phyloP scores from a whole-genome alignment of 1,140 invertebrate genomes.

The Lerema accius region DNA sequence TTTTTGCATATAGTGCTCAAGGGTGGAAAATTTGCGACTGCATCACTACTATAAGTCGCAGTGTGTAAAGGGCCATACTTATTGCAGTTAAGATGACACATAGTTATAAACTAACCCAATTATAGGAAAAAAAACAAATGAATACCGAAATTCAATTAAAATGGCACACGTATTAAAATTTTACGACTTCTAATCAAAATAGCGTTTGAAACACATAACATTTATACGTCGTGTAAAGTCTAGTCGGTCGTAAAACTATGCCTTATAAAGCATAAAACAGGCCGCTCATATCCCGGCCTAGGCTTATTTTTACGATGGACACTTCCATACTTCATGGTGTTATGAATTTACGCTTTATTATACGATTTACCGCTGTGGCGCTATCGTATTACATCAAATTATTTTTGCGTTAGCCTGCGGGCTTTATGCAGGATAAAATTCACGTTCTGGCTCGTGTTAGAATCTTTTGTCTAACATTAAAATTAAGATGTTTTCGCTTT shows the following conservation, averaged over 20 bases:
- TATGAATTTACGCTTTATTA: slow-evolving; percentile 44
- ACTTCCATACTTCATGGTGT: slow-evolving; percentile 38
- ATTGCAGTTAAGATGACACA: too few species aligned
- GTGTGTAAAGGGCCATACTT: too few species aligned
- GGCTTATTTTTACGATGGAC: slow-evolving; percentile 49
- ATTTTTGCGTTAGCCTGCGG: neutral
- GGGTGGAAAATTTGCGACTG: too few species aligned
- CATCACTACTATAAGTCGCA: too few species aligned
- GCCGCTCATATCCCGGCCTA: slow-evolving; percentile 34
- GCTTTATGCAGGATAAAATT: slow-evolving; percentile 12
- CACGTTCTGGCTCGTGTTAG: neutral
- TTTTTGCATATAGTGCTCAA: too few species aligned
- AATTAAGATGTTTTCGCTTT: too few species aligned
- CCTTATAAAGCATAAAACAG: slow-evolving; percentile 51
- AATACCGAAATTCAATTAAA: too few species aligned
- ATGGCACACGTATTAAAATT: neutral
- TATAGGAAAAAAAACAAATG: too few species aligned
- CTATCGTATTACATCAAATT: slow-evolving; percentile 14
- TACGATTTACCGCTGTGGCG: slow-evolving; percentile 14
- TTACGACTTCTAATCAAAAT: neutral
- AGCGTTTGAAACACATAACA: neutral
- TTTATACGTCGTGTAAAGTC: slow-evolving; percentile 1
- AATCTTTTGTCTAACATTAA: neutral
- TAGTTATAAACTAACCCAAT: too few species aligned
- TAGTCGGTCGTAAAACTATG: slow-evolving; percentile 41